Base-by-base conservation (phyloP, 2,888 invertebrate species). In the Ochropacha duplaris region DNA sequence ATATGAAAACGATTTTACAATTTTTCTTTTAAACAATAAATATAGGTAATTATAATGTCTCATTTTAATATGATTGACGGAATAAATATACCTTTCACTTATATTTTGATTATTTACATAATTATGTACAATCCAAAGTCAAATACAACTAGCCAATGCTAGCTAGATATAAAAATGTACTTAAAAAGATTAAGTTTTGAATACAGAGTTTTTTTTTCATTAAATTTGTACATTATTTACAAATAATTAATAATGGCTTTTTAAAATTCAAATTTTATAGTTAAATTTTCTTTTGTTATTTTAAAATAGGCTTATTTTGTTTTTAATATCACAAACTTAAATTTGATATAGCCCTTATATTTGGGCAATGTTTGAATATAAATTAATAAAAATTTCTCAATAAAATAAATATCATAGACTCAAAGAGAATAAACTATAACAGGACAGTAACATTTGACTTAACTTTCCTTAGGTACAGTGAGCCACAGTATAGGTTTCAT, bases 1-100 rank as follows among this genome's bases (percentile, higher is more conserved):
- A 88, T 88, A 89, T 88, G 87, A 92, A 92, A 91, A 92, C 88
- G 87, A 86, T 85, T 86, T 89, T 88, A 90, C 86, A 90, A 86
- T 88, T 73, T 85, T 83, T 73, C 73, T 84, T 88, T 87, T 79
- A 89, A 91, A 89, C 86, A 86, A 90, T 90, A 88, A 84, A 88
- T 87, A 87, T 83, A 81, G 78, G 74, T 82, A 83, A 82, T 79
- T 79, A 84, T 84, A 78, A 80, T 78, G 71, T 86, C 69, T 83
- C 83, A 88, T 84, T 86, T 82, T 78, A 84, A 79, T 81, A 84
- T 72, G 87, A 86, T 71, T 90, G 88, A 87, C 81, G 82, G 88
- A 90, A 88, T 91, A 90, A 87, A 88, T 87, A 88, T 87, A 84
- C 83, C 75, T 84, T 85, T 86, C 77, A 85, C 79, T 78, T 82